These are phyloP conservation scores for Sarcophaga bullata DNA, from an alignment of 1,140 invertebrate species.

Conservation along the genomic window DNA sequence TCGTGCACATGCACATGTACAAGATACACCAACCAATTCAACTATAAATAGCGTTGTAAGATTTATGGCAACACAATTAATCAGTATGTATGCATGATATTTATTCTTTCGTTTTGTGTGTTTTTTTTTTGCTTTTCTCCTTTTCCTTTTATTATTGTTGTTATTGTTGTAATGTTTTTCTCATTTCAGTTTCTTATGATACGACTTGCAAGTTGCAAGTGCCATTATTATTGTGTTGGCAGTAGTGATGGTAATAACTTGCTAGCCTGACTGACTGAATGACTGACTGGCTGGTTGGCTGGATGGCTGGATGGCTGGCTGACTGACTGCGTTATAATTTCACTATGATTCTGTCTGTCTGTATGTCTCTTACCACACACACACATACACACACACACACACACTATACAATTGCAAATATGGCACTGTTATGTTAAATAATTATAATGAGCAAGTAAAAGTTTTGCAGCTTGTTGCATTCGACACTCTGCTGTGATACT, in stretches of 20 bases:
- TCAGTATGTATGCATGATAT: conserved; percentile 33
- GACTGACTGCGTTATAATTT: too few relatives aligned
- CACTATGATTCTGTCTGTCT: too few relatives aligned
- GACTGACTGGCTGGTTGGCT: not conserved
- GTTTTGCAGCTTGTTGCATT: conserved; percentile 20
- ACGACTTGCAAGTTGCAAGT: not conserved
- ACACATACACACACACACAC: too few relatives aligned
- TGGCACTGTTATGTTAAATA: conserved; percentile 36
- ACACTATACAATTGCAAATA: conserved; percentile 25
- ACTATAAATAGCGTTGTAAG: conserved; percentile 26
- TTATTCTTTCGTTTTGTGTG: not conserved
- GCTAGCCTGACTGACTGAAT: not conserved
- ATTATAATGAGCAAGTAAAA: conserved; percentile 33
- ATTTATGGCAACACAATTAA: conserved; percentile 44
- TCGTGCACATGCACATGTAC: not conserved
- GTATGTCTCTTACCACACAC: too few relatives aligned
- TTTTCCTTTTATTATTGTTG: too few relatives aligned
- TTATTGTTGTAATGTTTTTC: not conserved
- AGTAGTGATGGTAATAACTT: not conserved
- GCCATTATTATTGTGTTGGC: conserved; percentile 15
- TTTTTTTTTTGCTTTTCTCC: too few relatives aligned
- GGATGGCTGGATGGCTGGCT: not conserved
- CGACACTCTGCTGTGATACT: not conserved
- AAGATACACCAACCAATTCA: not conserved
- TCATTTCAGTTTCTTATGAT: conserved; percentile 21